A percentile compares a stretch with the other conserved stretches of the same genome.
These are phyloP conservation scores for Pristionchus mayeri DNA, from an alignment of 2,888 invertebrate species.

Conservation along the genomic window DNA sequence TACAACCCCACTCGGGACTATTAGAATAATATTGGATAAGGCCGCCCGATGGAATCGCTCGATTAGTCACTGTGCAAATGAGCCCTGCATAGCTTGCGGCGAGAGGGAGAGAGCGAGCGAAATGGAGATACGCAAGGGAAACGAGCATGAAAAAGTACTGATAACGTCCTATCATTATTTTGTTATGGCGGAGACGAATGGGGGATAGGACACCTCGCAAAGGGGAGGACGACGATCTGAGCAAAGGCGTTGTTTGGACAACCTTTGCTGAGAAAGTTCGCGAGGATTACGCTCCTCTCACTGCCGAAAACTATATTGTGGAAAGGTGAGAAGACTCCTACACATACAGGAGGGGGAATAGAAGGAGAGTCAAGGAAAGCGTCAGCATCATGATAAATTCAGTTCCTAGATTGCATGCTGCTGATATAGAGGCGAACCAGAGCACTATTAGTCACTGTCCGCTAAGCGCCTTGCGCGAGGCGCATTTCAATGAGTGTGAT, in stretches of 20 bases:
- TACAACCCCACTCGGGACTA: neutral
- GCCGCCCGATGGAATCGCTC: neutral
- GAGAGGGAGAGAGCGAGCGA: neutral
- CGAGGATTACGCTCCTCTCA: conserved; percentile 30
- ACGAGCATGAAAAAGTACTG: conserved; percentile 25
- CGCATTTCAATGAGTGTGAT: conserved; percentile 22
- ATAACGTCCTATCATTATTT: conserved; percentile 16
- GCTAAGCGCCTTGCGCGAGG: neutral
- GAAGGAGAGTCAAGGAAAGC: neutral
- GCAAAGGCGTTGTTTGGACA: conserved; percentile 15
- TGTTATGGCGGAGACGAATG: conserved; percentile 5
- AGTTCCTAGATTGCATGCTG: neutral
- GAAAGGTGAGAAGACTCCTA: neutral
- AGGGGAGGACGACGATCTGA: neutral
- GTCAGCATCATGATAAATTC: neutral
- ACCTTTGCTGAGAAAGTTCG: conserved; percentile 24
- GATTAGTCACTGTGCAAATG: conserved; percentile 11
- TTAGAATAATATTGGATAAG: neutral
- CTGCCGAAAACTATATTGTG: neutral
- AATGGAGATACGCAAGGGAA: neutral
- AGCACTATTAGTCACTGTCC: conserved; percentile 21
- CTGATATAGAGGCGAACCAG: neutral
- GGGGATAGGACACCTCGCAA: conserved; percentile 19
- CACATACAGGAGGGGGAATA: neutral
- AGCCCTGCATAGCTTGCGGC: conserved; percentile 21